phyloP scores from a whole-genome alignment of 2,797 vertebrate genomes.

The Onychomys arenicola region DNA sequence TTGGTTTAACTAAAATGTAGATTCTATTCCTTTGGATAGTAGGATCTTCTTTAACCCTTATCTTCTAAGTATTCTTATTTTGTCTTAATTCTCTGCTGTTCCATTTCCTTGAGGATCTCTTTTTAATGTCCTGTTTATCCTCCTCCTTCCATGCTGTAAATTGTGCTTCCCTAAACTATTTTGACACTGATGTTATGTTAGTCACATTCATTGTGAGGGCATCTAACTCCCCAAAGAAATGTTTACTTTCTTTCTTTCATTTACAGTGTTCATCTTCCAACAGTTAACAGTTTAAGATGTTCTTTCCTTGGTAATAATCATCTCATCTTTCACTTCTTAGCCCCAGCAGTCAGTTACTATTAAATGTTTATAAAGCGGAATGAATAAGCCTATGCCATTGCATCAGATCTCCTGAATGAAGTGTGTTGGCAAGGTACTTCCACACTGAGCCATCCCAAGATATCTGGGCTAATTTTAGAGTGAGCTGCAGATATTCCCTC shows the following conservation, averaged over 20 bases:
- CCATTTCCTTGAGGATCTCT: constrained; percentile 21
- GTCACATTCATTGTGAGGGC: neutral
- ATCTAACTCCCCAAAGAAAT: neutral
- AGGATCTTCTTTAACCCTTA: neutral
- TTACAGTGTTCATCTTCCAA: neutral
- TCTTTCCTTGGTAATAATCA: constrained; percentile 38
- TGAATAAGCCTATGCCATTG: constrained; percentile 74
- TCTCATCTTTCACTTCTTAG: constrained; percentile 29
- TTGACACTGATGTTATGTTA: constrained; percentile 39
- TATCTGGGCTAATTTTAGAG: constrained; percentile 79
- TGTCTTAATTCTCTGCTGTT: constrained; percentile 32
- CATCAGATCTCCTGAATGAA: constrained; percentile 82
- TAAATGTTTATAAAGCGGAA: constrained; percentile 74
- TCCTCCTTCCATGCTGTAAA: constrained; percentile 2
- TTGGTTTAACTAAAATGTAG: neutral
- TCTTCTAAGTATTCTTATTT: constrained; percentile 33
- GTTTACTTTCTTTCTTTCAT: constrained; percentile 45
- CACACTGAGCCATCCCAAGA: constrained; percentile 78
- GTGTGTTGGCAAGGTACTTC: constrained; percentile 74
- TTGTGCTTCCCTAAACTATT: neutral
- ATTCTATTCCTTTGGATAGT: neutral
- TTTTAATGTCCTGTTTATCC: neutral
- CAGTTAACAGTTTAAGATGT: neutral
- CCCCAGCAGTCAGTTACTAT: constrained; percentile 25
- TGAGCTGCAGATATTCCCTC: constrained; percentile 74